Conservation (phyloP, 2,888 invertebrate genomes). For the Erebia aethiops region DNA sequence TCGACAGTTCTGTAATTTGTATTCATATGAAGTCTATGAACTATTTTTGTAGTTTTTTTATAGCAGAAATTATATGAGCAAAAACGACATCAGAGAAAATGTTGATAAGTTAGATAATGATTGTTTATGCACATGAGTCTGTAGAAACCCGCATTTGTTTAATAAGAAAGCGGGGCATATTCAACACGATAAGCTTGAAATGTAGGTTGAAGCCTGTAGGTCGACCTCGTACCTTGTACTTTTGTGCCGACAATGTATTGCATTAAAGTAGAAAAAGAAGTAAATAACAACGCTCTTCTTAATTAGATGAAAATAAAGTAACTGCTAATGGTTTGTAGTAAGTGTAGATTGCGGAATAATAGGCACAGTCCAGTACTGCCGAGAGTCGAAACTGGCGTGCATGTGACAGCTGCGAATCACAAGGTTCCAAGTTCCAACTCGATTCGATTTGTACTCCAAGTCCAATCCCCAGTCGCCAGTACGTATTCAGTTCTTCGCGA, state of each 20-base stretch:
- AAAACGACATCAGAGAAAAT: neutral
- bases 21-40: too few species aligned
- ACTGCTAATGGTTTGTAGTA: neutral
- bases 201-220: conserved; percentile 36
- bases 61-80: neutral
- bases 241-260: conserved; percentile 4
- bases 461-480: conserved; percentile 5
- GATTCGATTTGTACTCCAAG: conserved; percentile 15
- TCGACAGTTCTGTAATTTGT: neutral
- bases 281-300: neutral
- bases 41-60: neutral
- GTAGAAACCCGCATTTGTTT: conserved; percentile 21
- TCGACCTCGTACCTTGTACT: conserved; percentile 34
- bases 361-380: conserved; percentile 5
- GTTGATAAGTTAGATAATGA: neutral
- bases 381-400: conserved; percentile 19
- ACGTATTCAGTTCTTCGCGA: conserved; percentile 29
- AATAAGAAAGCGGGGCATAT: conserved; percentile 31
- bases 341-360: conserved; percentile 1
- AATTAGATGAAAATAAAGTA: neutral
- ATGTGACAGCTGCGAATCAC: conserved; percentile 27
- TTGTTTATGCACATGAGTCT: neutral
- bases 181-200: conserved; percentile 35
- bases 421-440: conserved; percentile 36
- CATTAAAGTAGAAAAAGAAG: conserved; percentile 19